These are phyloP conservation scores for Tapirus terrestris DNA, from an alignment of 2,113 vertebrate species.

Conservation along the genomic window DNA sequence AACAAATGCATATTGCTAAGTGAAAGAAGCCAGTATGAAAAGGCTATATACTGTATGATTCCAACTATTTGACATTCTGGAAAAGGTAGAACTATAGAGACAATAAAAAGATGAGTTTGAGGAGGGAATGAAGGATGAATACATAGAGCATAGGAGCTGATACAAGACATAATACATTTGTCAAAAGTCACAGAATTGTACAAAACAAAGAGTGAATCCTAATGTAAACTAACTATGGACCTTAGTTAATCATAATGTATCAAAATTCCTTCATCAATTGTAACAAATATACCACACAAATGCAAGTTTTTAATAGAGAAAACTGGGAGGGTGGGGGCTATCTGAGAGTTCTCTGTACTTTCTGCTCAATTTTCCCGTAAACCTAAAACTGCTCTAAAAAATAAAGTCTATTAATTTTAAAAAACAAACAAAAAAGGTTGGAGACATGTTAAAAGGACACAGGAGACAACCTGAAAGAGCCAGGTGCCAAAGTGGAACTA, in stretches of 20 bases:
- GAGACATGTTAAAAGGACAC: neutral
- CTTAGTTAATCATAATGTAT: neutral
- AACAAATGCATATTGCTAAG: neutral
- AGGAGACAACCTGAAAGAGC: conserved; percentile 11
- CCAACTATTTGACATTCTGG: neutral
- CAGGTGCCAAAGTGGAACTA: neutral
- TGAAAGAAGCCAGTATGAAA: neutral
- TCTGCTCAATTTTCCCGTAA: conserved; percentile 3
- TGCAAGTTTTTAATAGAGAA: neutral
- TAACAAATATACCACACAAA: neutral
- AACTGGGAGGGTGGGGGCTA: neutral
- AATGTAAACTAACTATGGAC: neutral
- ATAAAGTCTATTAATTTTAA: neutral
- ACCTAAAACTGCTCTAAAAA: neutral
- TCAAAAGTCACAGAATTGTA: neutral
- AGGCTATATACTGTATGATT: neutral
- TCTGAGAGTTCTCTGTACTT: neutral
- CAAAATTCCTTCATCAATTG: neutral
- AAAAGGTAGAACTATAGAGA: neutral
- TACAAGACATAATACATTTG: neutral
- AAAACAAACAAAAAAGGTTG: neutral
- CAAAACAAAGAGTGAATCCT: neutral
- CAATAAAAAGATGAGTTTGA: neutral
- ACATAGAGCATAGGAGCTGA: neutral
- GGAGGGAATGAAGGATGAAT: neutral